Percentiles rank a stretch among this genome's conserved stretches.
phyloP scores from a whole-genome alignment of 2,888 invertebrate genomes.

The Epirrhoe tristata region DNA sequence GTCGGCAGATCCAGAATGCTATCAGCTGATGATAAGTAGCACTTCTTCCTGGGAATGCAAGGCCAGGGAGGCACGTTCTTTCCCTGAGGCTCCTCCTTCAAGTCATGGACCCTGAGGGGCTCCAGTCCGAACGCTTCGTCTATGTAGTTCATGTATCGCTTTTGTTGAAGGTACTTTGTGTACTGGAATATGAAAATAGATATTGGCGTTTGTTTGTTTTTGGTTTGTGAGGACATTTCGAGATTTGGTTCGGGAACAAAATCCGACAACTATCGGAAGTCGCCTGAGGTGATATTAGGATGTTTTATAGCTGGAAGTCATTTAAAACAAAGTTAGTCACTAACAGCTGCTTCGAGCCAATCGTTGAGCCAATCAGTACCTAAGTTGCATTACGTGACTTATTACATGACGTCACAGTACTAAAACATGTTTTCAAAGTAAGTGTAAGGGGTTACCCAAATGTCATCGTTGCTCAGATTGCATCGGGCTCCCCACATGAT shows the following conservation, averaged over 20 bases:
- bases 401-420: not conserved
- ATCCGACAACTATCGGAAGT: no score
- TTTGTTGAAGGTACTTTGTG: conserved; percentile 59
- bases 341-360: no score
- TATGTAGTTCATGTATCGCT: conserved; percentile 62
- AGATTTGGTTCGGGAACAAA: no score
- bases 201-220: no score
- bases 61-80: conserved; percentile 64
- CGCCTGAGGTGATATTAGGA: no score
- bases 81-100: conserved; percentile 33
- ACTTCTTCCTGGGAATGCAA: conserved; percentile 65
- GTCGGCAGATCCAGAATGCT: conserved; percentile 74
- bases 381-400: no score
- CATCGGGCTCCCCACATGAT: conserved; percentile 48
- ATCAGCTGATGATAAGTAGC: conserved; percentile 66
- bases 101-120: conserved; percentile 39
- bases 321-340: no score
- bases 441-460: conserved; percentile 59
- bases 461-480: conserved; percentile 48
- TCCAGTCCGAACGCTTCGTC: conserved; percentile 66
- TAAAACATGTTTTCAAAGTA: not conserved
- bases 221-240: not conserved
- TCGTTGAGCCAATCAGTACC: no score
- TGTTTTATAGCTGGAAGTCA: no score
- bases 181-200: conserved; percentile 49